Evolutionary conservation across 2,888 invertebrate species (phyloP).

Genomic region (Polydesmus complanatus): DNA sequence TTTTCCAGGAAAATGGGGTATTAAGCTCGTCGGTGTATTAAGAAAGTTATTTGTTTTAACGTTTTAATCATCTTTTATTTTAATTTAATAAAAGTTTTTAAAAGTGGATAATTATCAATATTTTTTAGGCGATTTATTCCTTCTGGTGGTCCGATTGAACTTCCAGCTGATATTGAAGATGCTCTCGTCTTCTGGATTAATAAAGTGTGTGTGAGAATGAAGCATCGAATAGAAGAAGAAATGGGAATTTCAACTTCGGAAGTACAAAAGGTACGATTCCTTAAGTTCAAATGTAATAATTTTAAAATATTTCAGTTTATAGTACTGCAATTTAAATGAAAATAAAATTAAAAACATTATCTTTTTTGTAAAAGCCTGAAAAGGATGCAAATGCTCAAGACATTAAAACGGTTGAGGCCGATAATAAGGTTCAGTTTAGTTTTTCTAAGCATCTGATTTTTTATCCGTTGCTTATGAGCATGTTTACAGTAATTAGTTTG

Average conservation of each 20-base stretch:
- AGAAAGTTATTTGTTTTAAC: not conserved
- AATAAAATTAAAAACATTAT: too few species aligned
- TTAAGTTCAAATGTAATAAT: too few species aligned
- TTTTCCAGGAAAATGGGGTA: too few species aligned
- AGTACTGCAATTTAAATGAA: too few species aligned
- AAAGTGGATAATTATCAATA: constrained; percentile 1
- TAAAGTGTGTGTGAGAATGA: constrained; percentile 67
- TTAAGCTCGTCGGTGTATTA: too few species aligned
- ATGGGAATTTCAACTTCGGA: constrained; percentile 15
- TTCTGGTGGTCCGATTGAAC: constrained; percentile 36
- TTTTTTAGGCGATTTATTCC: constrained; percentile 23
- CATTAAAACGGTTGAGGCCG: not conserved
- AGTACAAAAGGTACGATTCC: constrained; percentile 14
- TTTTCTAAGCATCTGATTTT: not conserved
- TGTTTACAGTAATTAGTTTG: too few species aligned
- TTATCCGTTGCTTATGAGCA: too few species aligned
- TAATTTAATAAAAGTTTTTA: not conserved
- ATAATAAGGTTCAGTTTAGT: not conserved
- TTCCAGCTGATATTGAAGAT: constrained; percentile 56
- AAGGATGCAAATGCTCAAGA: too few species aligned
- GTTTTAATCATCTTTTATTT: not conserved
- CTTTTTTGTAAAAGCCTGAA: too few species aligned
- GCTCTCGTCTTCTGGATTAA: constrained; percentile 79
- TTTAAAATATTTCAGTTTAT: too few species aligned
- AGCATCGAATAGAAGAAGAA: constrained; percentile 34